phyloP scores from a whole-genome alignment of 2,888 invertebrate genomes.

The Himalopsyche kuldschensis region DNA sequence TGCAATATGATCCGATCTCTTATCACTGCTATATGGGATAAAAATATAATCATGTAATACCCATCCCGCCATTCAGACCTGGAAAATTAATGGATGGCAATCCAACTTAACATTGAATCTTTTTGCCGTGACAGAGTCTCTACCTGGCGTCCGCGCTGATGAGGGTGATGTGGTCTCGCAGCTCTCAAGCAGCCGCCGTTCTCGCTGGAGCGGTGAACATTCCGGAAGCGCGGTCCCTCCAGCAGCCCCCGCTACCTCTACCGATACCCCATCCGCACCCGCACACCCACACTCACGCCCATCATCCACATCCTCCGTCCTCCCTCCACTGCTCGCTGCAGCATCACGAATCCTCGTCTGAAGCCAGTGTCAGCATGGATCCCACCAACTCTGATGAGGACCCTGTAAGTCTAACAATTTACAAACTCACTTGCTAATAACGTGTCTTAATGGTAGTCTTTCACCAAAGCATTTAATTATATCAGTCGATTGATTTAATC shows the following conservation, averaged over 20 bases:
- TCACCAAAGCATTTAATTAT: too few relatives aligned
- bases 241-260: constrained; percentile 41
- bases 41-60: too few relatives aligned
- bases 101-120: not conserved
- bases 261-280: constrained; percentile 49
- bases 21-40: too few relatives aligned
- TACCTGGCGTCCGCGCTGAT: constrained; percentile 87
- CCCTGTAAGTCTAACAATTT: constrained; percentile 48
- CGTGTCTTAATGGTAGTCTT: too few relatives aligned
- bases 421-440: not conserved
- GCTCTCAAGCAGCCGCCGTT: constrained; percentile 47
- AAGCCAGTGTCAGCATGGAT: constrained; percentile 79
- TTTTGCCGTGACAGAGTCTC: constrained; percentile 65
- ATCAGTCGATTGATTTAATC: not conserved
- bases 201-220: constrained; percentile 49
- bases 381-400: constrained; percentile 81
- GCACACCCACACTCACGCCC: constrained; percentile 55
- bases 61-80: too few relatives aligned
- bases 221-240: constrained; percentile 44
- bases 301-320: constrained; percentile 54
- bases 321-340: constrained; percentile 53
- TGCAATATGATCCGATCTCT: too few relatives aligned
- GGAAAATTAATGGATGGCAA: not conserved
- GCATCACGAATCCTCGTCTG: constrained; percentile 66
- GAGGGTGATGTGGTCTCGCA: constrained; percentile 89